Conservation (phyloP, 2,113 vertebrate species). For the Tenrec ecaudatus region DNA sequence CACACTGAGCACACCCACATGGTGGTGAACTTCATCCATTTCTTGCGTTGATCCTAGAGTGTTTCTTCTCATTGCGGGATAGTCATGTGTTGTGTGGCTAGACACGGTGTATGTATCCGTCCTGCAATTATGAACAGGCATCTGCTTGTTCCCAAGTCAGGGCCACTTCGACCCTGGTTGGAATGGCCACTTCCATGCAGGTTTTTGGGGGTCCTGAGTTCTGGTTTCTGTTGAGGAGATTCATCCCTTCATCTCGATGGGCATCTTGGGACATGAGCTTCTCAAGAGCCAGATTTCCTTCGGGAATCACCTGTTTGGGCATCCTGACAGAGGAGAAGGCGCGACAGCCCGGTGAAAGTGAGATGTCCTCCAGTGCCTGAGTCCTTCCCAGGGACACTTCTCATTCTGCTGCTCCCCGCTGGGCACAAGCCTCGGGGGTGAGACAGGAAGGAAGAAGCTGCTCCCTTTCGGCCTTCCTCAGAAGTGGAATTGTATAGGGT, state of each 20-base stretch:
- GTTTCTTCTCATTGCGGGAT: neutral
- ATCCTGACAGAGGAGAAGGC: neutral
- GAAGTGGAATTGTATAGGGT: neutral
- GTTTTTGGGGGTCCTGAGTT: neutral
- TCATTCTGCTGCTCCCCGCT: neutral
- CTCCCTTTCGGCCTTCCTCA: too few relatives aligned
- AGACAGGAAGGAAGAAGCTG: neutral
- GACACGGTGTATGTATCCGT: neutral
- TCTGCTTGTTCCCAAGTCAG: neutral
- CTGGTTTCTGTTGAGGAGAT: too few relatives aligned
- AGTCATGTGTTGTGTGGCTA: neutral
- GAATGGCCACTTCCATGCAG: neutral
- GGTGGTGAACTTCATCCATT: neutral
- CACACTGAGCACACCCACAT: neutral
- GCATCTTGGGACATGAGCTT: neutral
- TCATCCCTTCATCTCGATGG: neutral
- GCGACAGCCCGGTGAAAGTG: neutral
- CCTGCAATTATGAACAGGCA: neutral
- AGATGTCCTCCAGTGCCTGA: neutral
- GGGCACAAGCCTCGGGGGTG: neutral
- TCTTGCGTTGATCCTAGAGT: neutral
- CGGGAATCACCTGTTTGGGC: neutral
- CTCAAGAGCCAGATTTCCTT: neutral
- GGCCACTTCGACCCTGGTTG: neutral
- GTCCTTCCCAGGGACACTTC: neutral